phyloP scores from a whole-genome alignment of 2,797 vertebrate genomes.

The Neomorphus geoffroyi region DNA sequence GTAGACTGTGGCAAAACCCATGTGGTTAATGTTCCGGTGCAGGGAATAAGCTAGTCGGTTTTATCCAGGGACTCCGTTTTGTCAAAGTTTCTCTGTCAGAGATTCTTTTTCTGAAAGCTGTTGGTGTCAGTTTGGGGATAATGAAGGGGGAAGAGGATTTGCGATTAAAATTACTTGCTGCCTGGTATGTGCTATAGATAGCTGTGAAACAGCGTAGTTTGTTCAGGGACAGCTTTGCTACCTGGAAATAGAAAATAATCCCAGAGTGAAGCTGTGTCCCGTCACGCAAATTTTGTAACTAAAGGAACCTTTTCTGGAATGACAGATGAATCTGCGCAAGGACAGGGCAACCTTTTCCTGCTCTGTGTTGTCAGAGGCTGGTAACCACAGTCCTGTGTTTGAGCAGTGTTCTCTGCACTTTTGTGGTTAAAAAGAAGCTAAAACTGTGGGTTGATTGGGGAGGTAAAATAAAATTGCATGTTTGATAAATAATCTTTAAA shows the following conservation, averaged over 20 bases:
- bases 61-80: not conserved
- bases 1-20: rapidly evolving
- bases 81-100: not conserved
- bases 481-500: not conserved
- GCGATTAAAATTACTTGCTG: constrained; percentile 67
- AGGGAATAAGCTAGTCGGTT: not conserved
- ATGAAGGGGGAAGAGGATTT: constrained; percentile 65
- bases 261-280: not conserved
- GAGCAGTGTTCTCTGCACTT: not conserved
- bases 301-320: not conserved
- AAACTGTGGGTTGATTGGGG: not conserved
- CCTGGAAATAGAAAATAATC: constrained; percentile 73
- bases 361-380: not conserved
- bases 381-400: not conserved
- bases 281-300: not conserved
- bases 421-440: not conserved
- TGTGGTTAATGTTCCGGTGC: not conserved
- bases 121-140: constrained; percentile 47
- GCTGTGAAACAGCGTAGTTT: constrained; percentile 41
- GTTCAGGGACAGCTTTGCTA: constrained; percentile 56
- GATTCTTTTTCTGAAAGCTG: not conserved
- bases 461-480: not conserved
- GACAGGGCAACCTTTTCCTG: not conserved
- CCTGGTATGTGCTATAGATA: constrained; percentile 62
- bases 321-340: not conserved